phyloP scores from a whole-genome alignment of 2,797 vertebrate species.

The Peromyscus aztecus region DNA sequence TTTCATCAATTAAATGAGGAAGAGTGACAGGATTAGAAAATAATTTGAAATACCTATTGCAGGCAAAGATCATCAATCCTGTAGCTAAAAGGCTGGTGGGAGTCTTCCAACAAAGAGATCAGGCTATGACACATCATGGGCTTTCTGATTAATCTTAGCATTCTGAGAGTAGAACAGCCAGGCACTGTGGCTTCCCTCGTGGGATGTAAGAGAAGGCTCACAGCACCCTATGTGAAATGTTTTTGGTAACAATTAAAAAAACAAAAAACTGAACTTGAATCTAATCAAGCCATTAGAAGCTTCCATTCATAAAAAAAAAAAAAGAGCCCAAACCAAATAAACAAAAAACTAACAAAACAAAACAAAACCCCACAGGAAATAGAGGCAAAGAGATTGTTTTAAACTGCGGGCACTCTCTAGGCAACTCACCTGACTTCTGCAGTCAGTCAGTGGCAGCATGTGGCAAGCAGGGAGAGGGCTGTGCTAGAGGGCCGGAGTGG shows the following conservation, averaged over 20 bases:
- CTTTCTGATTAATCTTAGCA: neutral
- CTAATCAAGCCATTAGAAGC: conserved; percentile 26
- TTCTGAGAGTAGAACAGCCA: neutral
- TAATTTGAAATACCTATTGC: conserved; percentile 45
- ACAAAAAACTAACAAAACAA: neutral
- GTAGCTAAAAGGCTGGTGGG: neutral
- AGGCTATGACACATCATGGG: neutral
- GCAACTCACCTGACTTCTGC: neutral
- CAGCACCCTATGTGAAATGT: neutral
- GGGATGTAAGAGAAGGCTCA: neutral
- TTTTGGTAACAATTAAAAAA: neutral
- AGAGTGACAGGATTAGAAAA: conserved; percentile 32
- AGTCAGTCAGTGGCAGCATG: neutral
- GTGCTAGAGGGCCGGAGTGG: neutral
- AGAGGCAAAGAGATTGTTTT: conserved; percentile 57
- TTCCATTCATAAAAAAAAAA: neutral
- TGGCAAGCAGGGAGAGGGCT: neutral
- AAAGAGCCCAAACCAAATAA: neutral
- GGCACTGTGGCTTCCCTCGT: neutral
- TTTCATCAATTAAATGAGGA: conserved; percentile 7
- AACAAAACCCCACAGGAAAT: conserved; percentile 16
- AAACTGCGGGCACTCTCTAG: neutral
- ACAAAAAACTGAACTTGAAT: conserved; percentile 14
- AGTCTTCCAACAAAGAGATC: neutral
- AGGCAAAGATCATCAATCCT: neutral